Evolutionary conservation across 2,797 vertebrate genomes (phyloP).

Genomic region (Fistularia tabacaria): DNA sequence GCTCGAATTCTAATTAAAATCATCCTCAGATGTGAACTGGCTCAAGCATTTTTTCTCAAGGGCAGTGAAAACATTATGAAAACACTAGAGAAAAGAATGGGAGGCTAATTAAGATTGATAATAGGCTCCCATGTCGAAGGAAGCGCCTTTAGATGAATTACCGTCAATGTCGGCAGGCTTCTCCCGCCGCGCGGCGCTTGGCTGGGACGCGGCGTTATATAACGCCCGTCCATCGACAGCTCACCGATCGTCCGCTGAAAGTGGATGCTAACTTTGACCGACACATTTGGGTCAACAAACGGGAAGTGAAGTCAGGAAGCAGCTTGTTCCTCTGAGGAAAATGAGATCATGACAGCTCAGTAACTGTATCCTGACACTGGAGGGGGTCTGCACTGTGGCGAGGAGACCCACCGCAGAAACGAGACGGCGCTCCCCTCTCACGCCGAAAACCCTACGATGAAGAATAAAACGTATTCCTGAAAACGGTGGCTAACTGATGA

Average conservation of each 20-base stretch:
- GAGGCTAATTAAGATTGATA: constrained; percentile 18
- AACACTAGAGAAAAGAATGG: too few relatives aligned
- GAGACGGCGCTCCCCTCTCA: too few relatives aligned
- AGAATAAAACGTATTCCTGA: too few relatives aligned
- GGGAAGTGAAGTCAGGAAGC: constrained; percentile 66
- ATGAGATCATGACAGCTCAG: constrained; percentile 42
- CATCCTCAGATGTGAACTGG: constrained; percentile 7
- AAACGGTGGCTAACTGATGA: too few relatives aligned
- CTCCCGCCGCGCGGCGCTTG: too few relatives aligned
- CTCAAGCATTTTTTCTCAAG: neutral
- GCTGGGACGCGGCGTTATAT: too few relatives aligned
- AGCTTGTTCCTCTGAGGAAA: constrained; percentile 63
- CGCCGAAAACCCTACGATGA: too few relatives aligned
- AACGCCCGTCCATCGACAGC: too few relatives aligned
- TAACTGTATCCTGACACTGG: constrained; percentile 42
- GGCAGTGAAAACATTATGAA: too few relatives aligned
- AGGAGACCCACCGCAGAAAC: too few relatives aligned
- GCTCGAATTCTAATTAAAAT: constrained; percentile 8
- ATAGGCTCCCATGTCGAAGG: constrained; percentile 1
- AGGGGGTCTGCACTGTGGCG: neutral
- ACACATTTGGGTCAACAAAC: constrained; percentile 34
- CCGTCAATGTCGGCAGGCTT: constrained; percentile 1
- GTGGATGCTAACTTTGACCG: constrained; percentile 24
- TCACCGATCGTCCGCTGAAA: constrained; percentile 8
- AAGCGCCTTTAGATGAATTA: neutral